phyloP scores from a whole-genome alignment of 2,113 vertebrate species.

The Oreotrochilus melanogaster region DNA sequence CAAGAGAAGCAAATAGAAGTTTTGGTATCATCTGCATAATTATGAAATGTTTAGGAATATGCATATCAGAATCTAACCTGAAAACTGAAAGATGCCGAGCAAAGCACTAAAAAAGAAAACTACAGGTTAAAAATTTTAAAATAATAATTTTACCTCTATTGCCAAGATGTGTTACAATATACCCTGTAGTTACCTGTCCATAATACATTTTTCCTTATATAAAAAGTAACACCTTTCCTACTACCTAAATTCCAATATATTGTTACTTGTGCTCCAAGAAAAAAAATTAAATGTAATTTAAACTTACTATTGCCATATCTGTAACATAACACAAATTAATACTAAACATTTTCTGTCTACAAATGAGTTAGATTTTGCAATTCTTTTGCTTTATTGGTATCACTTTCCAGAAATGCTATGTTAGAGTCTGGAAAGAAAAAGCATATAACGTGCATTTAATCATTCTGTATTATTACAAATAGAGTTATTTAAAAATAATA shows the following conservation, averaged over 20 bases:
- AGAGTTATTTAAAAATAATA: neutral
- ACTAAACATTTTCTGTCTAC: neutral
- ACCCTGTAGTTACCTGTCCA: neutral
- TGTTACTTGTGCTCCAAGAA: neutral
- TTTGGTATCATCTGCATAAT: neutral
- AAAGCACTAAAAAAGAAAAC: neutral
- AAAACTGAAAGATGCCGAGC: neutral
- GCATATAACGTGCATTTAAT: neutral
- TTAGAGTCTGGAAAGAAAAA: neutral
- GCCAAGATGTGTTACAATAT: neutral
- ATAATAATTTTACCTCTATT: neutral
- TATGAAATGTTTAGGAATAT: neutral
- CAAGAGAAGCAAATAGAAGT: neutral
- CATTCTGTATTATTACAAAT: neutral
- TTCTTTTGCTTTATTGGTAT: neutral
- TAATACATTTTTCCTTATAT: neutral
- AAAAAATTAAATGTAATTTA: neutral
- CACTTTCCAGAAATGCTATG: neutral
- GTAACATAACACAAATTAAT: neutral
- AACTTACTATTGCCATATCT: neutral
- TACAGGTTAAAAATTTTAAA: neutral
- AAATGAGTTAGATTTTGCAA: neutral
- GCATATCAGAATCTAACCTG: neutral
- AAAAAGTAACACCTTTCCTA: neutral
- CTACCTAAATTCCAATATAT: neutral